These are phyloP conservation scores for Lasioglossum leucozonium DNA, from an alignment of 2,888 invertebrate genomes.

Conservation along the genomic window DNA sequence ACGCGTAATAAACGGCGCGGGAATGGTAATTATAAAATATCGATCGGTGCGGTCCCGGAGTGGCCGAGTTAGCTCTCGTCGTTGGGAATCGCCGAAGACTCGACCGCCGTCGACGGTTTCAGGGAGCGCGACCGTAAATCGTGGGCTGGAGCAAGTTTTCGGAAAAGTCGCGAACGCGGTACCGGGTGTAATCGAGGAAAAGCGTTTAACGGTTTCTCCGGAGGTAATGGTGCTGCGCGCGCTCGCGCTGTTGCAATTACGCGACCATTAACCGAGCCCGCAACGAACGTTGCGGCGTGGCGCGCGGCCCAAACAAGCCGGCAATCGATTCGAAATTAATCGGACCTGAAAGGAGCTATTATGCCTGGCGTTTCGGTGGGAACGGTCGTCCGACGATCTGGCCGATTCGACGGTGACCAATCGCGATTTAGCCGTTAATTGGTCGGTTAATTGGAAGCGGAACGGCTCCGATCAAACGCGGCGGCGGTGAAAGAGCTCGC, in stretches of 20 bases:
- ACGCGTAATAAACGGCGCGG: neutral
- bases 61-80: neutral
- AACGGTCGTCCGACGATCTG: neutral
- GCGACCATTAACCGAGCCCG: conserved; percentile 35
- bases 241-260: conserved; percentile 18
- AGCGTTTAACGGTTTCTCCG: neutral
- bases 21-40: conserved; percentile 2
- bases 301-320: conserved; percentile 10
- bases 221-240: conserved; percentile 11
- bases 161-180: neutral
- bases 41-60: neutral
- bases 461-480: neutral
- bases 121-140: neutral
- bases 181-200: neutral
- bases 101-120: neutral
- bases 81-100: neutral
- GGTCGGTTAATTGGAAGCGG: neutral
- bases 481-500: neutral
- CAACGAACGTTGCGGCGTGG: conserved; percentile 14
- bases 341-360: conserved; percentile 40
- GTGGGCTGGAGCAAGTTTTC: neutral
- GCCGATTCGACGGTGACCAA: conserved; percentile 25
- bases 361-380: conserved; percentile 17
- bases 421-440: conserved; percentile 24
- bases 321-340: conserved; percentile 43